Conservation (phyloP, 2,113 vertebrate species). For the Caloenas nicobarica region DNA sequence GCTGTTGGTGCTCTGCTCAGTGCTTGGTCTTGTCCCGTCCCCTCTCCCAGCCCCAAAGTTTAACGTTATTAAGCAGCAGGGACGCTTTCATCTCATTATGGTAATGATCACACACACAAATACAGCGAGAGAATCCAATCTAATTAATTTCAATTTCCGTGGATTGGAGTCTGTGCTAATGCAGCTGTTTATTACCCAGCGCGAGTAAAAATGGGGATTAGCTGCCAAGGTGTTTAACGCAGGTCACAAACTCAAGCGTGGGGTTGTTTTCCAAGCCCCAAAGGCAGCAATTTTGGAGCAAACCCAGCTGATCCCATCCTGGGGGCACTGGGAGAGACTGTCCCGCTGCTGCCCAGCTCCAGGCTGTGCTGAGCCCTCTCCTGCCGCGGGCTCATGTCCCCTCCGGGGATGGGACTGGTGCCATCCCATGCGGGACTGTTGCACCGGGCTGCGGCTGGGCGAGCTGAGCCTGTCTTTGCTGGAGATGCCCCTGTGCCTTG, state of each 20-base stretch:
- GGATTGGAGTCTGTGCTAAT: constrained; percentile 67
- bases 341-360: fast-evolving
- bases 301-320: background rate
- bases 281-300: background rate
- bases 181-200: constrained; percentile 70
- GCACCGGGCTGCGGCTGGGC: background rate
- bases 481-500: background rate
- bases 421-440: fast-evolving
- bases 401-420: fast-evolving
- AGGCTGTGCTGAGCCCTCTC: background rate
- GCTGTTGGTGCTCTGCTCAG: background rate
- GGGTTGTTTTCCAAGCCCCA: constrained; percentile 44
- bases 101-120: constrained; percentile 75
- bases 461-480: fast-evolving
- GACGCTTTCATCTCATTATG: constrained; percentile 81
- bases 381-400: fast-evolving
- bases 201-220: constrained; percentile 47
- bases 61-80: constrained; percentile 74
- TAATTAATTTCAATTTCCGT: constrained; percentile 79
- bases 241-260: constrained; percentile 47
- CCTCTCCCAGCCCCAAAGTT: constrained; percentile 41
- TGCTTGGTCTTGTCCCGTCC: background rate
- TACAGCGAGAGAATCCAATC: constrained; percentile 76
- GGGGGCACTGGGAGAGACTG: background rate
- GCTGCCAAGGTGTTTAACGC: constrained; percentile 52